Evolutionary conservation across 2,797 vertebrate species (phyloP).

Genomic region (Aphelocoma californica): DNA sequence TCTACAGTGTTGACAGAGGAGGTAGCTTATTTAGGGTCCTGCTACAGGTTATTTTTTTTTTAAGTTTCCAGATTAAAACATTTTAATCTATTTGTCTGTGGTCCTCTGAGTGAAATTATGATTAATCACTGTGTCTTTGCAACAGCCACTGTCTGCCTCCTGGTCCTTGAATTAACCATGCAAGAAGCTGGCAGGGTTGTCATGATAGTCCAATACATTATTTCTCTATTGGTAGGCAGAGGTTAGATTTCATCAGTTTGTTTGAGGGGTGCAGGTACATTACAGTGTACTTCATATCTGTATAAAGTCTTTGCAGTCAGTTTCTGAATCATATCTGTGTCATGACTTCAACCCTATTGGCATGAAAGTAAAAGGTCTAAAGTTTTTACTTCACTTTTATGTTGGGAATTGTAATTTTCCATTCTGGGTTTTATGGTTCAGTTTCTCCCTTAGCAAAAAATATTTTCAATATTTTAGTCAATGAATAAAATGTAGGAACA

Average conservation of each 20-base stretch:
- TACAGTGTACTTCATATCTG: slow-evolving; percentile 15
- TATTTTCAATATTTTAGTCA: background rate
- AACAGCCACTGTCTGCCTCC: background rate
- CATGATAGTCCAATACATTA: background rate
- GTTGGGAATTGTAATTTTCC: background rate
- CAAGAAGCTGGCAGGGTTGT: background rate
- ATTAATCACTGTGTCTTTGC: background rate
- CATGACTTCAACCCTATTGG: background rate
- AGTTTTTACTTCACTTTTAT: background rate
- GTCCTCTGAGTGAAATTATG: background rate
- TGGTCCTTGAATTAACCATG: background rate
- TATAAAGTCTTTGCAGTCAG: slow-evolving; percentile 47
- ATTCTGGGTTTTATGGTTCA: background rate
- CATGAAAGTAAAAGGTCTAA: background rate
- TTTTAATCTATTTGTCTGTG: slow-evolving; percentile 1
- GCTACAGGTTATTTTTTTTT: background rate
- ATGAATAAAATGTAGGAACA: background rate
- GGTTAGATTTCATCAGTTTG: slow-evolving; percentile 23
- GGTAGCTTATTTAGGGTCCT: background rate
- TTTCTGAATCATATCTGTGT: slow-evolving; percentile 48
- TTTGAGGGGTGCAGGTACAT: background rate
- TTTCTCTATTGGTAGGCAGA: slow-evolving; percentile 1
- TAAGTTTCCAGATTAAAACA: background rate
- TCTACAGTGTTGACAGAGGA: background rate
- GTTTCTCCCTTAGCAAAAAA: background rate